Base-by-base conservation (phyloP, 1,140 invertebrate genomes). In the Panulirus ornatus region DNA sequence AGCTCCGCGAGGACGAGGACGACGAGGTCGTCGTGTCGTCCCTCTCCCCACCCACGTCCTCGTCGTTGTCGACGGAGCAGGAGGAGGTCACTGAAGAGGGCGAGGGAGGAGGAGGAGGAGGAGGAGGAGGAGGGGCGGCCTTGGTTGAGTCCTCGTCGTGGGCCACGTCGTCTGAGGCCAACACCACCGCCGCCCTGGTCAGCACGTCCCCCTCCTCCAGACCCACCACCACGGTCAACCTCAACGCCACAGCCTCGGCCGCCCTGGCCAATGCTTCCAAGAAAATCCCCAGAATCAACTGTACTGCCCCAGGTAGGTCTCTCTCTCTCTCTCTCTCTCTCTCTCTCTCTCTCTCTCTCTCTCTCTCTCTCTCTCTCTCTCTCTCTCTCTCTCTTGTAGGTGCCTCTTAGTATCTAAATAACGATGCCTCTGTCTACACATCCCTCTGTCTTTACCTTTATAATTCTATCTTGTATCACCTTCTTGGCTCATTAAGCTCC, bases 291-390 rank as follows among this genome's bases (percentile, higher is more conserved):
- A 51, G 85, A 38, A 70, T 88, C 54, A 88, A n/a, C 5, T 88
- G 85, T 19, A 51, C 75, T 79, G 85, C 85, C 27, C 85, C 75
- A 88, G 85, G 85, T 88, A 9, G 14, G 51, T 58, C 1, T 8
- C 0, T n/a, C n/a, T 38, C 8, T 19, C 22, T 22, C 22, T 40
- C 11, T n/a, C 38, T 19, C 75, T 42, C 38, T n/a, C 38, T 6
- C 75, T n/a, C 73, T 76, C 38, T 38, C 73, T 76, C 73, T 38
- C 34, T 76, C 30, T 22, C 34, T 19, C 34, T 11, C 27, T 30
- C 22, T 81, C 42, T 11, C 34, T 27, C 44, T 1, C 44, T 27
- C 27, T 30, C 44, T 14, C 78, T n/a, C 34, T 30, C 44, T 16
- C 71, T 19, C 27, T 5, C 36, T 75, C 3, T 1, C 36, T 36